Percentiles rank a stretch among this genome's conserved stretches.
Conservation (phyloP, 2,888 invertebrate genomes). For the Apamea monoglypha region DNA sequence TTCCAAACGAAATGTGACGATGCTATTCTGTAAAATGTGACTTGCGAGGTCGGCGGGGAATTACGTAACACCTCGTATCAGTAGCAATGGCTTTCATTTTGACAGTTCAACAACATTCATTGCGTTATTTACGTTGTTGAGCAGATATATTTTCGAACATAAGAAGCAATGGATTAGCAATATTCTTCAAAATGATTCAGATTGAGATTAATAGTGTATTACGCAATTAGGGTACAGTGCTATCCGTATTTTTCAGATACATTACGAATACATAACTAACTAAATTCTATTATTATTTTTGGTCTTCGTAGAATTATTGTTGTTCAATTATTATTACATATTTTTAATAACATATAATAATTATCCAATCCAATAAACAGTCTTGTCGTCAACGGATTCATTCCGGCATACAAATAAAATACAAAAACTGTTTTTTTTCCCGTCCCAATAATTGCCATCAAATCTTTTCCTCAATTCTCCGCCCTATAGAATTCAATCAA, state of each 20-base stretch:
- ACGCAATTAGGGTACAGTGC: too few relatives aligned
- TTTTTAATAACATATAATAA: not conserved
- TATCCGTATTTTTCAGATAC: not conserved
- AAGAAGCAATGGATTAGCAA: too few relatives aligned
- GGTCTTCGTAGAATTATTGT: not conserved
- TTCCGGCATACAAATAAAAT: not conserved
- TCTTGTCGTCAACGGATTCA: not conserved
- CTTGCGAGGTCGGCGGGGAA: too few relatives aligned
- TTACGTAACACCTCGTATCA: too few relatives aligned
- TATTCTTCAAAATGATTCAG: too few relatives aligned
- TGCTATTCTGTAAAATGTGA: not conserved
- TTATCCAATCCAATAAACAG: not conserved
- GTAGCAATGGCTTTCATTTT: too few relatives aligned
- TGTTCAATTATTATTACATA: not conserved
- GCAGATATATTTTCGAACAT: too few relatives aligned
- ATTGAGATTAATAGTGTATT: too few relatives aligned
- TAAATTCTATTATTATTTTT: not conserved
- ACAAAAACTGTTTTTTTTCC: not conserved
- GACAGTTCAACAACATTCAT: too few relatives aligned
- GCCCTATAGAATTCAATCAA: conserved; percentile 36
- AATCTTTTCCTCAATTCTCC: conserved; percentile 20
- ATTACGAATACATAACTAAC: not conserved
- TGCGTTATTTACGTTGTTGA: too few relatives aligned
- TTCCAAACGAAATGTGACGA: not conserved
- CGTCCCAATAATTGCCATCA: conserved; percentile 25